Evolutionary conservation across 2,797 vertebrate species (phyloP).

Genomic region (Vipera ursinii): DNA sequence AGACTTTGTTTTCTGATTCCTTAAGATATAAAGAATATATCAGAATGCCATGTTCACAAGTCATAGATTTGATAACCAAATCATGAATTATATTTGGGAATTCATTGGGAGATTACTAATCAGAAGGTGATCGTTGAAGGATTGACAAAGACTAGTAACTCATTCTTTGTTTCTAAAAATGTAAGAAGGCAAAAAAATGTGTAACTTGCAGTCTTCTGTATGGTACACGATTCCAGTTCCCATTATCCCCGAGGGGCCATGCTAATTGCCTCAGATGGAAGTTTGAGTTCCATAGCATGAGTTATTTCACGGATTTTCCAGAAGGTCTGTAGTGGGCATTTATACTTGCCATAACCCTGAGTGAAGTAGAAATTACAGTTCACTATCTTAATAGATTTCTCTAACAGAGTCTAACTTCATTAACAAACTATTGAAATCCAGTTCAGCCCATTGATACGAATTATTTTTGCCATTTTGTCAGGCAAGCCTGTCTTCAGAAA

Average conservation of each 20-base stretch:
- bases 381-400: slow-evolving; percentile 54
- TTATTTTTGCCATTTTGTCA: slow-evolving; percentile 69
- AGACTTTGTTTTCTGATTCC: background rate
- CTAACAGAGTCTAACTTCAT: slow-evolving; percentile 12
- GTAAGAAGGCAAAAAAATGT: background rate
- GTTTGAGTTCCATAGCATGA: background rate
- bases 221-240: background rate
- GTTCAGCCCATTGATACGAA: slow-evolving; percentile 50
- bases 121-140: background rate
- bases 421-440: background rate
- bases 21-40: background rate
- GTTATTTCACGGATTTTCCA: background rate
- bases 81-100: background rate
- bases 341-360: slow-evolving; percentile 32
- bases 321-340: background rate
- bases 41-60: background rate
- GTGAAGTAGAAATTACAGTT: slow-evolving; percentile 38
- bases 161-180: background rate
- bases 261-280: background rate
- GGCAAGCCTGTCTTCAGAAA: slow-evolving; percentile 90
- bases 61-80: background rate
- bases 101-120: background rate
- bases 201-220: background rate
- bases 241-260: background rate
- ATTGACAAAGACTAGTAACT: background rate